These are phyloP conservation scores for Chamaetylas fuelleborni DNA, from an alignment of 2,113 vertebrate genomes.

Conservation along the genomic window DNA sequence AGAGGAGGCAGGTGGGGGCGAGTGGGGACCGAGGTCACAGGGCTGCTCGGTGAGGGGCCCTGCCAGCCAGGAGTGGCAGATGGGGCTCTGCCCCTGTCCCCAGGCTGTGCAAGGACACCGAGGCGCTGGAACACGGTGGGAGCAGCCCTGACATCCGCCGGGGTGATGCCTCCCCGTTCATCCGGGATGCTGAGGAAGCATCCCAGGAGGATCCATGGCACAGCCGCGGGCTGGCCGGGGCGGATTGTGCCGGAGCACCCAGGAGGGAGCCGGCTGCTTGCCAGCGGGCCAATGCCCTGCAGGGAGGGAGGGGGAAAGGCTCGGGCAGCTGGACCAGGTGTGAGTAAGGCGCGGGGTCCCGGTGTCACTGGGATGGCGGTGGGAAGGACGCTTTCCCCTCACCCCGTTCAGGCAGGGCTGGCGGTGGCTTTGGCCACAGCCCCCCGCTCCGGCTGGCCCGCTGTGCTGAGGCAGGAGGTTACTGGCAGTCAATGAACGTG, in stretches of 20 bases:
- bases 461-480: slow-evolving; percentile 40
- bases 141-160: not conserved
- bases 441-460: not conserved
- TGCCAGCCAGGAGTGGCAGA: accelerated
- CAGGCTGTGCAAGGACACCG: not conserved
- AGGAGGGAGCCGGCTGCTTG: not conserved
- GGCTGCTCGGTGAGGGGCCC: not conserved
- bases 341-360: not conserved
- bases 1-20: not conserved
- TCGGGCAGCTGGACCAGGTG: accelerated
- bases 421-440: not conserved
- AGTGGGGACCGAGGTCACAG: accelerated
- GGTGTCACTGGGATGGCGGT: not conserved
- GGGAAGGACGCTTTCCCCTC: not conserved
- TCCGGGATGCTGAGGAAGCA: not conserved
- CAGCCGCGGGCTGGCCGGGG: not conserved
- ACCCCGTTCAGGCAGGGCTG: accelerated
- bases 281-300: not conserved
- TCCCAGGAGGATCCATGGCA: not conserved
- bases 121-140: not conserved
- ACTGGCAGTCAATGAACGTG: slow-evolving; percentile 69
- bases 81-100: not conserved
- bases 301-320: not conserved
- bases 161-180: not conserved
- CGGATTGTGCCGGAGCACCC: not conserved